Base-by-base conservation (phyloP, 2,113 vertebrate genomes). In the Phodopus roborovskii region DNA sequence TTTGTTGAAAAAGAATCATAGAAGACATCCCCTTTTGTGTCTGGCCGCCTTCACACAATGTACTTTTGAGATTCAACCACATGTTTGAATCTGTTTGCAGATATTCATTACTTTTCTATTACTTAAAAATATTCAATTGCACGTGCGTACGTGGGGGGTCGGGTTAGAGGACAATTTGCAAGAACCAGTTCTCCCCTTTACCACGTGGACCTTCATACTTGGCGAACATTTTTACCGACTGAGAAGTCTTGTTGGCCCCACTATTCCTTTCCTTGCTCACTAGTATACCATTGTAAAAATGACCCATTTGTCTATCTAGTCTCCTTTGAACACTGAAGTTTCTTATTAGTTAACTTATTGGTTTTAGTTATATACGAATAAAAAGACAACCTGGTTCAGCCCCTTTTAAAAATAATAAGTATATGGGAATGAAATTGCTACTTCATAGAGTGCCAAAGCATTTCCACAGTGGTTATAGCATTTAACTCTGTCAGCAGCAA, bases 281-380 rank as follows among this genome's bases (percentile, higher is more conserved):
- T 6, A 66, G 19, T 81, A 53, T 91, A 78, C 66, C 39, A 42
- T 81, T 84, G 74, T 53, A 88, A 81, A 85, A 58, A 73, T 73
- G 87, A 64, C 5, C n/a, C 71, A 77, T 48, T 39, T 84, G 15
- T 73, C 74, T 77, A 90, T 56, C 62, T 58, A 56, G 77, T 96
- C 87, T 87, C 22, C 33, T 94, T 56, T 90, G 36, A 58, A 64
- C n/a, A 87, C 66, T 94, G 74, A 79, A 48, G 26, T 53, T 88
- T 36, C 87, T 92, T 82, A 60, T 88, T 92, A 86, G 62, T 48
- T 33, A 58, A 30, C 92, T 96, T 70, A 45, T 93, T 94, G 79
- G n/a, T 75, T 90, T 92, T 90, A 71, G 45, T 9, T 62, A 75
- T 87, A 85, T 89, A 82, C n/a, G 16, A 94, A 83, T 88, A 75